phyloP scores from a whole-genome alignment of 64 coral and sea anemone species.

The Pocillopora damicornis region DNA sequence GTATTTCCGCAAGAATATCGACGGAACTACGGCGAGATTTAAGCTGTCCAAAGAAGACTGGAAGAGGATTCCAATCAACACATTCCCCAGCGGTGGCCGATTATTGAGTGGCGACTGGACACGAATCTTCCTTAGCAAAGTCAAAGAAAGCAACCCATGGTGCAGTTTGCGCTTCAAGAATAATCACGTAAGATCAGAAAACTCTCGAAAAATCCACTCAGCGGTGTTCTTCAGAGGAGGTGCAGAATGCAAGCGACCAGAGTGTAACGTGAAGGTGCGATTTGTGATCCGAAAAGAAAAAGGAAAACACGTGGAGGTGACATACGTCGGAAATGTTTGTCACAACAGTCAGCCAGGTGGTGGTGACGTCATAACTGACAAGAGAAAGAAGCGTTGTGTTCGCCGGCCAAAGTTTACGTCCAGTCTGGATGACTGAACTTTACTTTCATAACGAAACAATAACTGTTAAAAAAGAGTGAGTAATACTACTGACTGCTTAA shows the following conservation, averaged over 20 bases:
- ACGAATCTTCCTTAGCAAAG: constrained; percentile 23
- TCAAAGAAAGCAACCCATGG: constrained; percentile 46
- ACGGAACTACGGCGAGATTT: constrained; percentile 19
- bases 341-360: constrained; percentile 25
- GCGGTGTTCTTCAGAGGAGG: constrained; percentile 45
- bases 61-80: constrained; percentile 40
- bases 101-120: constrained; percentile 37
- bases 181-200: constrained; percentile 46
- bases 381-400: constrained; percentile 4
- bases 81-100: constrained; percentile 37
- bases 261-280: constrained; percentile 32
- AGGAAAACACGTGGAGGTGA: constrained; percentile 39
- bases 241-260: constrained; percentile 36
- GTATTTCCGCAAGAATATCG: constrained; percentile 27
- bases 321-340: constrained; percentile 25
- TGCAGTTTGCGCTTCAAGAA: constrained; percentile 45
- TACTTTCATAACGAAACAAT: not conserved
- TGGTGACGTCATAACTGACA: not conserved
- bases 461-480: not conserved
- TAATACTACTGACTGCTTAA: too few relatives aligned
- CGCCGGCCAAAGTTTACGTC: not conserved
- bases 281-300: constrained; percentile 36
- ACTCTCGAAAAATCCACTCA: constrained; percentile 46
- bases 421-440: not conserved
- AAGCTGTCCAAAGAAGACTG: constrained; percentile 26